Base-by-base conservation (phyloP, 2,113 vertebrate species). In the Oxyura jamaicensis region DNA sequence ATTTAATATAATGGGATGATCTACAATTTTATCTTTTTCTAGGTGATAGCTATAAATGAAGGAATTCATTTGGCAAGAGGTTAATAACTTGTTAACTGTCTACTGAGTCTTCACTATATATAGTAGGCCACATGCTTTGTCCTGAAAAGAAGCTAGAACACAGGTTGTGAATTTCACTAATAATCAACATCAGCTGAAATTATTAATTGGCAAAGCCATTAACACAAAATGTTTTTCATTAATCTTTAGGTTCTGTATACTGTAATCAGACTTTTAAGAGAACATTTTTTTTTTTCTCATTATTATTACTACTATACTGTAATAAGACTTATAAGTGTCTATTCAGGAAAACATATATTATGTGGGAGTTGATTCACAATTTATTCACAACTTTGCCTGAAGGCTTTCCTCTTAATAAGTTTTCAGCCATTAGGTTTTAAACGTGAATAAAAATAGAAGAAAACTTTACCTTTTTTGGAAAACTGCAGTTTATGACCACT, bases 341-440 rank as follows among this genome's bases (percentile, higher is more conserved):
- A 62, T 89, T 89, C 92, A 86, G 66, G 83, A 90, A 92, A 96
- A 89, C 16, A 15, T 10, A 62, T 73, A 72, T 39, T 90, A 66
- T 89, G 78, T 86, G 81, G 71, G 83, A 94, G 74, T 85, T 69
- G 42, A 88, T 83, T 93, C 63, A 77, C 72, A 66, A 90, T 89
- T 79, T 90, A 58, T 91, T 92, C 91, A 74, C 91, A 74, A 77
- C 21, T 23, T 83, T 96, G 33, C 41, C 66, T 88, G 36, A 21
- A 89, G 69, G 15, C 7, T 93, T 96, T 80, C 20, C 3, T 72
- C 33, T 81, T 87, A 65, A 78, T 81, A 92, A 75, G 16, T 83
- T 71, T 78, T 84, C 0, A 7, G 46, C 23, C n/a, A 84, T 18
- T 17, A 75, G 8, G 25, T 48, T 76, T 67, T 52, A 67, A 59